A percentile compares a stretch with the other conserved stretches of the same genome.
These are phyloP conservation scores for Trinorchestia longiramus DNA, from an alignment of 1,140 invertebrate genomes.

Conservation along the genomic window DNA sequence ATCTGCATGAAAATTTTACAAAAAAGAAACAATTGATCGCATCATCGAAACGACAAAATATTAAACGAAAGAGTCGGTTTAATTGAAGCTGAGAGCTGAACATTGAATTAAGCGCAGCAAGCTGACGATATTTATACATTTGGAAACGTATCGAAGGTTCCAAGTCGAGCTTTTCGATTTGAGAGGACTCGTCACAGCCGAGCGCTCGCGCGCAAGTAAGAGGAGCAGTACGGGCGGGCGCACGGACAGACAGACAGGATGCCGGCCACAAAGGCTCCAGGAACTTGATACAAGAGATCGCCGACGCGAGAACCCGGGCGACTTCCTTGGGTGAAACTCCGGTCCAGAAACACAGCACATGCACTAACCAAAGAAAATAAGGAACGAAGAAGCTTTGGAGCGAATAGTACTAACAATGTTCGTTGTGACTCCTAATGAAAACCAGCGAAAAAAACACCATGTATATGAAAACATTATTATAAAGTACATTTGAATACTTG, in stretches of 20 bases:
- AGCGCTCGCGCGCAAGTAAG: neutral
- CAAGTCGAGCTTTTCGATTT: neutral
- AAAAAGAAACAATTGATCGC: no score
- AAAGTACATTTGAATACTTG: no score
- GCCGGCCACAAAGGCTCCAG: conserved; percentile 31
- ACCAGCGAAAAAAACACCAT: neutral
- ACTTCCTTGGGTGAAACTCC: conserved; percentile 26
- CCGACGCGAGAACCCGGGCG: neutral
- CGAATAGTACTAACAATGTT: neutral
- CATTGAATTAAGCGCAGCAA: neutral
- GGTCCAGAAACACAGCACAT: neutral
- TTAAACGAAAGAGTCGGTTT: neutral
- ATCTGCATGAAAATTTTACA: no score
- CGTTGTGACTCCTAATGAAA: neutral
- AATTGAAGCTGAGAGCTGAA: neutral
- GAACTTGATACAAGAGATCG: conserved; percentile 36
- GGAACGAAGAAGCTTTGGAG: neutral
- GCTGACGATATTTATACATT: neutral
- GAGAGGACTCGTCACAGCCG: neutral
- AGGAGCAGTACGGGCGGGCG: neutral
- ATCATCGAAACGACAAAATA: no score
- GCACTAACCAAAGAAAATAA: neutral
- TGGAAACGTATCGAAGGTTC: neutral
- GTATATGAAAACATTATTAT: no score
- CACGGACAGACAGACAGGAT: conserved; percentile 34